Evolutionary conservation across 2,888 invertebrate species (phyloP), one percentile per base, ranked within the genome.

Genomic region (Cryptocheilus praepositus): DNA sequence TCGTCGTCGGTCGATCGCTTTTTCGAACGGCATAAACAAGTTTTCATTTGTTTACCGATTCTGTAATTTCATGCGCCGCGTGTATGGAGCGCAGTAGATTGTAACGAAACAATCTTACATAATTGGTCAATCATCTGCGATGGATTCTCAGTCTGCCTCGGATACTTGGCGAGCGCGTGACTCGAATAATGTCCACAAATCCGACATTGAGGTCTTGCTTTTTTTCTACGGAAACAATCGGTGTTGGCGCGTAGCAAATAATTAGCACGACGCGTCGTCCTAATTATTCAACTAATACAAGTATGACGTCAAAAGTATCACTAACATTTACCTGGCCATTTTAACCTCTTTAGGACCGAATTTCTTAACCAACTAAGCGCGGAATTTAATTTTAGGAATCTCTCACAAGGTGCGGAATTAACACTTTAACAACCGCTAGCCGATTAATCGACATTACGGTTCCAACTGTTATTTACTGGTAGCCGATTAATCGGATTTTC

Each of bases 61-160:
- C 60, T 16, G 28, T 43, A 28, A 60, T 64, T 68, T 64, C 36
- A 15, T 52, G 55, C 55, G 22, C 44, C 52, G 36, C 51, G 49
- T 22, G 49, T 61, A 44, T 11, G 7, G 36, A 28, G 53, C 61
- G 51, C 45, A 36, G 8, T 11, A 1, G 36, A 61, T 52, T 53
- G 28, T 53, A 21, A n/a, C 51, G n/a, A 70, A 57, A 54, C 49
- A 44, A 53, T 61, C 46, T 22, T 16, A 18, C 22, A 18, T 57
- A 55, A 64, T 70, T 66, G 62, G 63, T 66, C 56, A 56, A 59
- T 66, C 63, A 53, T 58, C 61, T 52, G 21, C 46, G 44, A 70
- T 58, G 54, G 16, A 4, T 13, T 16, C 49, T 5, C 18, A 58
- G 49, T 53, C 55, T 45, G 21, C 22, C 36, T 49, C 13, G 36